Evolutionary conservation across 2,113 vertebrate species (phyloP), one percentile per base, ranked within the genome.

Genomic region (Aspidoscelis tigris): DNA sequence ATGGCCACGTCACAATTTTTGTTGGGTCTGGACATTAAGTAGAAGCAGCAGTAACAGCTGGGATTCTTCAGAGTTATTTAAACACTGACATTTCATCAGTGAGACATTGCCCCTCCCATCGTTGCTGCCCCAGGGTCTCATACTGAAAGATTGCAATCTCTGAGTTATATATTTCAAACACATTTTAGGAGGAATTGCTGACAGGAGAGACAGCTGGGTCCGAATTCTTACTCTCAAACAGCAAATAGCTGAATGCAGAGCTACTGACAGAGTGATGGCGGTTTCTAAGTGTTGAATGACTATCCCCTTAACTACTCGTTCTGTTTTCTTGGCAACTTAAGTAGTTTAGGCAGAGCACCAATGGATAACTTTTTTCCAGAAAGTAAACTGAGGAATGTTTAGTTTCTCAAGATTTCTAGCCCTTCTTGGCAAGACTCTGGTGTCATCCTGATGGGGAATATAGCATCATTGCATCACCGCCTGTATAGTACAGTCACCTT

Each of bases 41-140:
- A 58, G 80, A 85, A 85, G 70, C 81, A 70, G 77, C 81, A 80
- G 86, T 64, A 47, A 70, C 87, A 83, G 80, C 75, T 82, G 83
- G 65, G 64, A 75, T 41, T 79, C 79, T 75, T 88, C 84, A 83
- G 76, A 82, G 47, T 88, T 82, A 47, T 82, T 85, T 76, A 81
- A 87, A 84, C 72, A 81, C 66, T 65, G 82, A 73, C 82, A 66
- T 81, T 22, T 81, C 43, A n/a, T 71, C n/a, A 80, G 65, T 66
- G 66, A 84, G 81, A 77, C 33, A 53, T 47, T 33, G 78, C 33
- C 41, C 43, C 82, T 83, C 78, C 64, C 64, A 58, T 50, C 70
- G 69, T 58, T 72, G 22, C 50, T 41, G 73, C 82, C 81, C 71
- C 50, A 9, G 86, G 81, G 78, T 79, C 70, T 83, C 41, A 22